Conservation (phyloP, 2,888 invertebrate genomes). For the Sphecodes monilicornis region DNA sequence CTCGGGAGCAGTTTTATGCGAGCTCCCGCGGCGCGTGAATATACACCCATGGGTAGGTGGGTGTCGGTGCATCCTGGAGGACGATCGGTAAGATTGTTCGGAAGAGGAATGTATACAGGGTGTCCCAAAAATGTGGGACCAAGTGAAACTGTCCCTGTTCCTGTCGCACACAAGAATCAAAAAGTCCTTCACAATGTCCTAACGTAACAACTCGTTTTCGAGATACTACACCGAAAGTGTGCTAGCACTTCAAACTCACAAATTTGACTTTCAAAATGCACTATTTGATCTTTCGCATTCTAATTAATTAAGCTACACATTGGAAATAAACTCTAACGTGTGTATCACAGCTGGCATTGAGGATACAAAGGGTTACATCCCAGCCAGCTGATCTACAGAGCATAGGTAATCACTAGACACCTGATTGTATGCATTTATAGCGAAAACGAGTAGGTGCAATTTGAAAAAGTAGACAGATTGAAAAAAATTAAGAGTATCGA, state of each 20-base stretch:
- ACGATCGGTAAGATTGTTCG: constrained; percentile 70
- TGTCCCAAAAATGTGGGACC: neutral
- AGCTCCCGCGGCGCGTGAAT: constrained; percentile 76
- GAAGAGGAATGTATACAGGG: constrained; percentile 75
- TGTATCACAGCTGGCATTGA: too few species aligned
- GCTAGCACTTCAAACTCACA: too few species aligned
- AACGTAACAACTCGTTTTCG: neutral
- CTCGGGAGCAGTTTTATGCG: constrained; percentile 80
- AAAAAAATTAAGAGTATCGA: too few species aligned
- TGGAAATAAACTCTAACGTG: neutral
- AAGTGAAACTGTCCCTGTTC: neutral
- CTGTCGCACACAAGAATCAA: neutral
- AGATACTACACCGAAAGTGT: too few species aligned
- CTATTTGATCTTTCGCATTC: neutral
- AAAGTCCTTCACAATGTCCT: neutral
- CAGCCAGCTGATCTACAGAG: too few species aligned
- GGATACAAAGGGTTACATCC: too few species aligned
- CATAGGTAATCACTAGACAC: too few species aligned
- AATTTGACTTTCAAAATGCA: neutral
- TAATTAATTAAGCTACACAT: neutral
- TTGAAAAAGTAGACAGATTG: too few species aligned
- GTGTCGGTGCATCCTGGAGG: constrained; percentile 44
- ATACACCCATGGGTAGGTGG: constrained; percentile 63
- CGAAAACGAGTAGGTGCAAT: too few species aligned
- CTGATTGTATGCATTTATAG: too few species aligned